These are phyloP conservation scores for Hippocampus guttulatus DNA, from an alignment of 2,113 vertebrate species.

Conservation along the genomic window DNA sequence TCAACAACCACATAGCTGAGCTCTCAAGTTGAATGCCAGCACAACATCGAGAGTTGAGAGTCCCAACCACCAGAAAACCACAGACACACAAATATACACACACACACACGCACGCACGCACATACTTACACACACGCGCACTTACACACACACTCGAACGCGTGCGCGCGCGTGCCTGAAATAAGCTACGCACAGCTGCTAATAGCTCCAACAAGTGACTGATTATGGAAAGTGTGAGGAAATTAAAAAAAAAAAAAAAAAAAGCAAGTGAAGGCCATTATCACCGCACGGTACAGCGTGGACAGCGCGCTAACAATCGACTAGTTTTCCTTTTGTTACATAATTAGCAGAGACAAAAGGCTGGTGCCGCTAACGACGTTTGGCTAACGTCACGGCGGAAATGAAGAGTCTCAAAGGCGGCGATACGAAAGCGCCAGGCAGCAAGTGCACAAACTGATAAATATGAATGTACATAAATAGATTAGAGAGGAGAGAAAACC, in stretches of 20 bases:
- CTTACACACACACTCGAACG: not conserved
- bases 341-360: conserved; percentile 46
- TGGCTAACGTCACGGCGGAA: conserved; percentile 31
- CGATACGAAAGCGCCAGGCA: conserved; percentile 28
- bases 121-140: not conserved
- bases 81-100: not conserved
- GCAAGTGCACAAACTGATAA: conserved; percentile 17
- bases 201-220: conserved; percentile 25
- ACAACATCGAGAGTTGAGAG: no score
- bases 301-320: conserved; percentile 35
- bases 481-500: conserved; percentile 28
- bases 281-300: conserved; percentile 7
- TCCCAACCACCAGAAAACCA: no score
- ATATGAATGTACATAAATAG: conserved; percentile 38
- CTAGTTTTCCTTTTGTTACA: conserved; percentile 33
- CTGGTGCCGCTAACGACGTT: conserved; percentile 42
- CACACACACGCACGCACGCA: not conserved
- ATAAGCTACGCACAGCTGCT: conserved; percentile 7
- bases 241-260: not conserved
- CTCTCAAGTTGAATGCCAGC: no score
- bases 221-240: conserved; percentile 31
- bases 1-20: no score
- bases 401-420: conserved; percentile 15
- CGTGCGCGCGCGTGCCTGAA: not conserved
- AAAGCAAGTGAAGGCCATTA: conserved; percentile 33